Evolutionary conservation across 2,797 vertebrate species (phyloP), one percentile per base, ranked within the genome.

Genomic region (Lemur catta): DNA sequence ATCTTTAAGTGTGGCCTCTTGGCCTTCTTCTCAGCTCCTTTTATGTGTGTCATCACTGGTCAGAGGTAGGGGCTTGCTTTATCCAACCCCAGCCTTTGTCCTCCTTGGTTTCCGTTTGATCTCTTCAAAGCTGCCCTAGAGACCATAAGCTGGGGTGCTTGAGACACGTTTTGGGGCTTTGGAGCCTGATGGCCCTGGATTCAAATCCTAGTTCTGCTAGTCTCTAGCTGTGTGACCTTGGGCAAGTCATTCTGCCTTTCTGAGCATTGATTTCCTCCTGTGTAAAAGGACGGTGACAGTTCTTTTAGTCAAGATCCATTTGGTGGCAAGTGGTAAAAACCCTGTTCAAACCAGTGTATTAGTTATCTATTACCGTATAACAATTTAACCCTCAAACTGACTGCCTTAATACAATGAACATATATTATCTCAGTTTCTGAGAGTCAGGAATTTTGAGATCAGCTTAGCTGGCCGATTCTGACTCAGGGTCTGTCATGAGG

Each of bases 251-350:
- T 86, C 57, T 4, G 63, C 35, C 2, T 86, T 96, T 81, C 81
- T 84, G 38, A 93, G 20, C 48, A 8, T 72, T 46, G n/a, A 95
- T 46, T 88, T 86, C 30, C 43, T 84, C 11, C 38, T 67, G 52
- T 82, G 24, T 76, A 59, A 95, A 71, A 79, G 55, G 80, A 59
- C 0, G 4, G 24, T 84, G 63, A 35, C 61, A 63, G 35, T 11
- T 79, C 79, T 65, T 88, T 57, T 71, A 71, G 41, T 69, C 30
- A 93, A 9, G 13, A n/a, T 89, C 38, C 78, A 92, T 96, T 85
- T 59, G 59, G 43, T 91, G 28, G 41, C 41, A 41, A 67, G 18
- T 52, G n/a, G 50, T 67, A 57, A 71, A 84, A 80, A 74, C 7
- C 18, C n/a, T 50, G 18, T 85, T 80, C 50, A 96, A 79, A 92